Conservation (phyloP, 1,140 invertebrate species). For the Akabosia matsudoensis region DNA sequence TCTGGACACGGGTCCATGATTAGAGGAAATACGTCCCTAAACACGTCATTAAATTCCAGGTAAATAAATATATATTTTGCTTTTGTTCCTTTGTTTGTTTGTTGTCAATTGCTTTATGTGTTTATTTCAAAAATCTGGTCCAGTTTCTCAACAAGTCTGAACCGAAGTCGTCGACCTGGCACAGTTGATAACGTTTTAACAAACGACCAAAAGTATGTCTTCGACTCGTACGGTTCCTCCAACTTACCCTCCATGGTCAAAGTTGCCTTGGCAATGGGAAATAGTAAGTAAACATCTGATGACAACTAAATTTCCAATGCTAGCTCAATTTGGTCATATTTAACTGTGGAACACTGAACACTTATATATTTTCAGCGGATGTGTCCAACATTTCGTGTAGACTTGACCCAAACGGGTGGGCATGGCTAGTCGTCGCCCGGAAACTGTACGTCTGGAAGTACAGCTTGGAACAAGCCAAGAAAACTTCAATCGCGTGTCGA, state of each 20-base stretch:
- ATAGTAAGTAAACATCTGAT: not conserved
- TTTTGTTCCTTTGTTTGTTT: too few species aligned
- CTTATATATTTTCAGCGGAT: not conserved
- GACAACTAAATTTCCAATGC: too few species aligned
- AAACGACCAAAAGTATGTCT: not conserved
- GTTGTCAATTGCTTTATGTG: too few species aligned
- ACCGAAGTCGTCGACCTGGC: slow-evolving; percentile 1
- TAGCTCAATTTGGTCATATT: too few species aligned
- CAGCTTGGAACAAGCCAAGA: slow-evolving; percentile 49
- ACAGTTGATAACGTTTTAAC: not conserved
- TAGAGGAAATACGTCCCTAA: not conserved
- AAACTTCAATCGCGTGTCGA: slow-evolving; percentile 57
- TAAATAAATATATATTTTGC: too few species aligned
- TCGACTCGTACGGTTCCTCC: not conserved
- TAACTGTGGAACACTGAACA: too few species aligned
- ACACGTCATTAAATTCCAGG: not conserved
- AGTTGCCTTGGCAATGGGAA: not conserved
- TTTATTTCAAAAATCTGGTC: too few species aligned
- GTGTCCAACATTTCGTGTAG: slow-evolving; percentile 48
- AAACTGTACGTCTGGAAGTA: slow-evolving; percentile 84
- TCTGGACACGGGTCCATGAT: not conserved
- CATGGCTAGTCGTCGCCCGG: slow-evolving; percentile 82
- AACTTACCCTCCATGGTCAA: not conserved
- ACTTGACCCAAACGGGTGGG: slow-evolving; percentile 66
- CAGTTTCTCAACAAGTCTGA: slow-evolving; percentile 2